A percentile compares a stretch with the other conserved stretches of the same genome.
Conservation (phyloP, 2,113 vertebrate species). For the Cervus canadensis region DNA sequence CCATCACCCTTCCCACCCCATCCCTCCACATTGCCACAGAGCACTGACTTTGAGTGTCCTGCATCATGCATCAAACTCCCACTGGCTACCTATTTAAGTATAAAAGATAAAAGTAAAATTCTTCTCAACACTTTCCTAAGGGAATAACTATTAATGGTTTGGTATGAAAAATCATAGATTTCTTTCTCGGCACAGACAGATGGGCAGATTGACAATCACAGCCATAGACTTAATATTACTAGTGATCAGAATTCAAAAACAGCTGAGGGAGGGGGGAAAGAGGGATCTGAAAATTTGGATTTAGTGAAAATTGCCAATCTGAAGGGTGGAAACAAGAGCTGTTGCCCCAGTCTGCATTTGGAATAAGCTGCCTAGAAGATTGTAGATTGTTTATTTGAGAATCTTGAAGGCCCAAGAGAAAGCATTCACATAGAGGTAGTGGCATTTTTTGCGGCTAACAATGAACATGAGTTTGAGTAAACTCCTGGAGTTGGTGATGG, state of each 20-base stretch:
- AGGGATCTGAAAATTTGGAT: neutral
- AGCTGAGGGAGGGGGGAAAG: accelerated
- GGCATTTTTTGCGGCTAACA: neutral
- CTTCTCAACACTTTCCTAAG: neutral
- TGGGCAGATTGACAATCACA: neutral
- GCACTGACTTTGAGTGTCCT: neutral
- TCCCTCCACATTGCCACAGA: neutral
- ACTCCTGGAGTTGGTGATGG: no score
- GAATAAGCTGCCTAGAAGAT: neutral
- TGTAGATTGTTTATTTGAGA: neutral
- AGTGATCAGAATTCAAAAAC: neutral
- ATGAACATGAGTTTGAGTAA: no score
- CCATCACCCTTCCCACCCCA: neutral
- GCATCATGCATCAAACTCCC: neutral
- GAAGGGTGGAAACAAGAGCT: neutral
- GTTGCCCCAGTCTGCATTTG: accelerated
- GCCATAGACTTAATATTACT: no score
- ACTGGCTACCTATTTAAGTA: neutral
- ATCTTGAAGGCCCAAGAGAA: neutral
- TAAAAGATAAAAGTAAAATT: neutral
- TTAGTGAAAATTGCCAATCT: neutral
- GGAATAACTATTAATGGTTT: neutral
- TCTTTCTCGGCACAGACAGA: neutral
- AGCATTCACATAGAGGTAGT: neutral
- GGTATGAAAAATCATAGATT: neutral